phyloP scores from a whole-genome alignment of 2,888 invertebrate species.

The Boloria euphrosyne region DNA sequence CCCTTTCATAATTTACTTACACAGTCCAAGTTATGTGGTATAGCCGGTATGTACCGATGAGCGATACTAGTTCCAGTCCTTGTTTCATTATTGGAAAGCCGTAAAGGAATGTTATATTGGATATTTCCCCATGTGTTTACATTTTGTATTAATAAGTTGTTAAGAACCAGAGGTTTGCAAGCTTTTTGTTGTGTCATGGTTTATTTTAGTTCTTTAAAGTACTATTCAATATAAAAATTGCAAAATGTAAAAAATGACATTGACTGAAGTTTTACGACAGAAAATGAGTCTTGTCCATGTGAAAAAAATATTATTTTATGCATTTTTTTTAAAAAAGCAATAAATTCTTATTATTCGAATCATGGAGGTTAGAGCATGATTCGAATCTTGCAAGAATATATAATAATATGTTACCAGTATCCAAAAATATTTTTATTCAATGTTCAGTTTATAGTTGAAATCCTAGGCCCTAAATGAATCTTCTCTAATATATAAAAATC shows the following conservation, averaged over 20 bases:
- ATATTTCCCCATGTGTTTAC: constrained; percentile 78
- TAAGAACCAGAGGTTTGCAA: constrained; percentile 55
- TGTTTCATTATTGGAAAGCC: constrained; percentile 69
- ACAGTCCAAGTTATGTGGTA: constrained; percentile 68
- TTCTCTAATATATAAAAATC: too few species aligned
- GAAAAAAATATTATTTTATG: not conserved
- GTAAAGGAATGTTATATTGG: constrained; percentile 71
- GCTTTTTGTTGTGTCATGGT: constrained; percentile 53
- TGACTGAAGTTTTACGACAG: constrained; percentile 4
- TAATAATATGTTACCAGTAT: too few species aligned
- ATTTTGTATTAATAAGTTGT: constrained; percentile 67
- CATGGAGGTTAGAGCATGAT: too few species aligned
- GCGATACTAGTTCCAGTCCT: constrained; percentile 63
- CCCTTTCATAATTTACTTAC: constrained; percentile 53
- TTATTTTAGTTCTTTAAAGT: constrained; percentile 23
- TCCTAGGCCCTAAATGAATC: too few species aligned
- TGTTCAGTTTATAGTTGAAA: too few species aligned
- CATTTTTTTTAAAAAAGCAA: too few species aligned
- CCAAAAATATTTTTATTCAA: too few species aligned
- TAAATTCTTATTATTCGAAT: too few species aligned
- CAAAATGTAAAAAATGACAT: constrained; percentile 4
- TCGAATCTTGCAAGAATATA: too few species aligned
- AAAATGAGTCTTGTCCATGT: not conserved
- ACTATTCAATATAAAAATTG: constrained; percentile 34
- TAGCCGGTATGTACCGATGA: constrained; percentile 66